phyloP scores from a whole-genome alignment of 2,113 vertebrate species.

The Lophotis ruficrista region DNA sequence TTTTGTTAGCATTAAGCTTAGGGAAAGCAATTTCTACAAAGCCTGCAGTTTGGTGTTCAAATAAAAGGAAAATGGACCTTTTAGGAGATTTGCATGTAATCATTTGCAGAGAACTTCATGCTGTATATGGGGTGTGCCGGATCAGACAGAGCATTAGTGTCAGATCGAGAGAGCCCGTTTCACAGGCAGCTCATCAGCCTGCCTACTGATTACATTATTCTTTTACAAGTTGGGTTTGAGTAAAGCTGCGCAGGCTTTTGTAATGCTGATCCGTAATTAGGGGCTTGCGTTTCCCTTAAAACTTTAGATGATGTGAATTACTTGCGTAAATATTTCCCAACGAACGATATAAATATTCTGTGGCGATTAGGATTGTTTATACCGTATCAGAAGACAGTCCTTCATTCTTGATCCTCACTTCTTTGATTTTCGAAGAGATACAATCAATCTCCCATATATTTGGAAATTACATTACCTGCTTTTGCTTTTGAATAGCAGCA shows the following conservation, averaged over 20 bases:
- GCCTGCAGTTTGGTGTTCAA: conserved; percentile 15
- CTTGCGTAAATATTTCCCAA: conserved; percentile 47
- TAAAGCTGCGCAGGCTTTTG: conserved; percentile 41
- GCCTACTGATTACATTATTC: conserved; percentile 44
- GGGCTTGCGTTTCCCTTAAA: conserved; percentile 9
- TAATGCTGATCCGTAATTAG: conserved; percentile 32
- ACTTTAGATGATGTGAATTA: conserved; percentile 25
- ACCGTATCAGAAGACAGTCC: not conserved
- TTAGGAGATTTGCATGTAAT: conserved; percentile 60
- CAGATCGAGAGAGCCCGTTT: conserved; percentile 36
- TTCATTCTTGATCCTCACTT: not conserved
- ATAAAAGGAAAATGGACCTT: conserved; percentile 36
- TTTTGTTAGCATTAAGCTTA: conserved; percentile 35
- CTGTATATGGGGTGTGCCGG: conserved; percentile 25
- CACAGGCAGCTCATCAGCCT: not conserved
- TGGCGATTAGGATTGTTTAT: conserved; percentile 14
- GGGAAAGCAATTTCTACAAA: conserved; percentile 19
- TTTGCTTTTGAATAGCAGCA: conserved; percentile 15
- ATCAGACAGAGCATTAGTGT: conserved; percentile 59
- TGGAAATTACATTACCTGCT: conserved; percentile 32
- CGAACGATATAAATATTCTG: not conserved
- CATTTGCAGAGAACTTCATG: conserved; percentile 9
- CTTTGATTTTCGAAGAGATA: conserved; percentile 33
- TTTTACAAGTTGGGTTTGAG: conserved; percentile 34
- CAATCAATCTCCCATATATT: not conserved